These are phyloP conservation scores for Andrena dorsata DNA, from an alignment of 2,888 invertebrate genomes.

Conservation along the genomic window DNA sequence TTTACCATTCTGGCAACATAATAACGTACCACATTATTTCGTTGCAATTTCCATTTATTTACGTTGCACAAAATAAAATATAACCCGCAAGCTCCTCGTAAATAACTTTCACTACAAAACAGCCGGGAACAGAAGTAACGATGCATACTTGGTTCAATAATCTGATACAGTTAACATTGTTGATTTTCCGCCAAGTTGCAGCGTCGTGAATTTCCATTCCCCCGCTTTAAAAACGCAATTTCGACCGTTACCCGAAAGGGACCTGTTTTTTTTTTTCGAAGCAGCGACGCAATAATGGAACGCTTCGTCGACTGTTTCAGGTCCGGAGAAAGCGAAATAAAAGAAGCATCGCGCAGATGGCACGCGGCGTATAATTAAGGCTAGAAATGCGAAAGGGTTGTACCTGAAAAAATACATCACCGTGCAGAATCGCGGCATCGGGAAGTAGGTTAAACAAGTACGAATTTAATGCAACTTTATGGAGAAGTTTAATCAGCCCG, in stretches of 20 bases:
- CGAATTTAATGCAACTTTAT: conserved; percentile 64
- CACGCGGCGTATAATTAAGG: conserved; percentile 58
- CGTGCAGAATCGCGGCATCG: conserved; percentile 23
- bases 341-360: conserved; percentile 39
- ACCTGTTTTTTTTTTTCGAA: neutral
- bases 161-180: neutral
- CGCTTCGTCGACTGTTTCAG: conserved; percentile 32
- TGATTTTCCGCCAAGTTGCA: neutral
- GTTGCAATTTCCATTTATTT: neutral
- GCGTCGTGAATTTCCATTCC: neutral
- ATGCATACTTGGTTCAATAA: neutral
- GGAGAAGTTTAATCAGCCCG: conserved; percentile 55
- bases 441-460: conserved; percentile 65
- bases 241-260: too few relatives aligned
- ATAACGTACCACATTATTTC: conserved; percentile 4
- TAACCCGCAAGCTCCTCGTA: neutral
- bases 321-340: conserved; percentile 33
- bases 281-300: conserved; percentile 29
- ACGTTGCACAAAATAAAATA: neutral
- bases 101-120: neutral
- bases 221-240: neutral
- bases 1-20: conserved; percentile 6
- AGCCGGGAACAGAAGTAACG: neutral
- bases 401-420: conserved; percentile 57
- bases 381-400: conserved; percentile 58